phyloP scores from a whole-genome alignment of 2,888 invertebrate species.

The Coelinius sp. region DNA sequence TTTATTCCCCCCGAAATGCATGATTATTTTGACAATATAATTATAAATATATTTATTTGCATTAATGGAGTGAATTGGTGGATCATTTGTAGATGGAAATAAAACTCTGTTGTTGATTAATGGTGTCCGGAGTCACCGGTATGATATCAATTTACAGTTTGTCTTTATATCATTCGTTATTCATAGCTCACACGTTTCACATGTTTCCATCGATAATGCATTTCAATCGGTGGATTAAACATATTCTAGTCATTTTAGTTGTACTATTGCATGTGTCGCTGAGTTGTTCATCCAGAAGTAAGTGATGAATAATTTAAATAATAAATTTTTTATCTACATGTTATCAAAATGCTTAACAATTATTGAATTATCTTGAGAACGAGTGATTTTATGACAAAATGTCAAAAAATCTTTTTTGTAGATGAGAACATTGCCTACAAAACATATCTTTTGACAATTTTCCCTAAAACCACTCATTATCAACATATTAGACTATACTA shows the following conservation, averaged over 20 bases:
- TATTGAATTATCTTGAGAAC: too few relatives aligned
- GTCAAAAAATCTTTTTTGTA: too few relatives aligned
- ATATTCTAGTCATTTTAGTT: constrained; percentile 1
- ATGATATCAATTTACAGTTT: neutral
- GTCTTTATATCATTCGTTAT: neutral
- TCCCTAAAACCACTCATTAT: too few relatives aligned
- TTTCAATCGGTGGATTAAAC: neutral
- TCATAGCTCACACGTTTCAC: neutral
- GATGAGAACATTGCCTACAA: too few relatives aligned
- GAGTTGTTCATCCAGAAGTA: constrained; percentile 4
- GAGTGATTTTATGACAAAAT: too few relatives aligned
- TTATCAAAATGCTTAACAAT: too few relatives aligned
- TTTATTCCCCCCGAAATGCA: neutral
- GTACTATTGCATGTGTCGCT: neutral
- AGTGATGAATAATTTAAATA: neutral
- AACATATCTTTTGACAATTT: too few relatives aligned
- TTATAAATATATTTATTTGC: too few relatives aligned
- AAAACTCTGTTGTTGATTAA: neutral
- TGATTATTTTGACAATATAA: neutral
- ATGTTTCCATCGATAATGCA: constrained; percentile 3
- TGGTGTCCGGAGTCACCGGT: constrained; percentile 19
- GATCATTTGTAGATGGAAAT: constrained; percentile 10
- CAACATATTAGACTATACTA: neutral
- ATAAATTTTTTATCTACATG: neutral
- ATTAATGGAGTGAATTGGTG: too few relatives aligned